Conservation (phyloP, 2,888 invertebrate species). For the Macrophya annulata region DNA sequence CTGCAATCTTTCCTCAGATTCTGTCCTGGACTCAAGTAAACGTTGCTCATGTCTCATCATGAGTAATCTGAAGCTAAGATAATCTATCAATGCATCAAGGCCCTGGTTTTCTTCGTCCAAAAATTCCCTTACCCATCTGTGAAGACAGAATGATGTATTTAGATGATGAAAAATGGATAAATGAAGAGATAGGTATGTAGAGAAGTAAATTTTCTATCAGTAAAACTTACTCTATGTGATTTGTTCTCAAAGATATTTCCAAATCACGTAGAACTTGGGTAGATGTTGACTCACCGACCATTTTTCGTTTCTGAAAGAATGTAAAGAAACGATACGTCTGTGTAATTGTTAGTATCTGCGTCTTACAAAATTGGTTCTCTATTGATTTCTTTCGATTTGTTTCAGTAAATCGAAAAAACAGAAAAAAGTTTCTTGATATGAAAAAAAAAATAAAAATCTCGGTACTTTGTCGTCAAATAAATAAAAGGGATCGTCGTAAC, state of each 20-base stretch:
- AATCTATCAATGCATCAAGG: slow-evolving; percentile 97
- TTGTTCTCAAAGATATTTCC: slow-evolving; percentile 98
- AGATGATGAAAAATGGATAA: not conserved
- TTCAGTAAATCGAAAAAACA: slow-evolving; percentile 37
- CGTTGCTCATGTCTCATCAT: slow-evolving; percentile 97
- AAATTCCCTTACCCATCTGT: slow-evolving; percentile 99
- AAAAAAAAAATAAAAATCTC: slow-evolving; percentile 29
- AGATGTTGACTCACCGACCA: slow-evolving; percentile 98
- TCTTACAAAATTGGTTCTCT: slow-evolving; percentile 59
- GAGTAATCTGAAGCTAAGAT: slow-evolving; percentile 95
- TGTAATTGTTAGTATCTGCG: slow-evolving; percentile 73
- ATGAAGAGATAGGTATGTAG: not conserved
- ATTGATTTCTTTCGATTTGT: slow-evolving; percentile 32
- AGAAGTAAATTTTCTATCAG: not conserved
- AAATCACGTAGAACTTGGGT: slow-evolving; percentile 98
- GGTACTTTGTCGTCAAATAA: slow-evolving; percentile 27
- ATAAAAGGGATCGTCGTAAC: slow-evolving; percentile 23
- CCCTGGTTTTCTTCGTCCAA: slow-evolving; percentile 98
- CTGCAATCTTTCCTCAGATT: slow-evolving; percentile 89
- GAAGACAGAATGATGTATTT: not conserved
- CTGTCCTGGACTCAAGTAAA: slow-evolving; percentile 88
- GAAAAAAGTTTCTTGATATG: not conserved
- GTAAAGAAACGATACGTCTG: slow-evolving; percentile 80
- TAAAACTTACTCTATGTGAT: slow-evolving; percentile 94
- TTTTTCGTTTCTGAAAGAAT: slow-evolving; percentile 95